phyloP scores from a whole-genome alignment of 2,113 vertebrate species.

The Ptyas mucosa region DNA sequence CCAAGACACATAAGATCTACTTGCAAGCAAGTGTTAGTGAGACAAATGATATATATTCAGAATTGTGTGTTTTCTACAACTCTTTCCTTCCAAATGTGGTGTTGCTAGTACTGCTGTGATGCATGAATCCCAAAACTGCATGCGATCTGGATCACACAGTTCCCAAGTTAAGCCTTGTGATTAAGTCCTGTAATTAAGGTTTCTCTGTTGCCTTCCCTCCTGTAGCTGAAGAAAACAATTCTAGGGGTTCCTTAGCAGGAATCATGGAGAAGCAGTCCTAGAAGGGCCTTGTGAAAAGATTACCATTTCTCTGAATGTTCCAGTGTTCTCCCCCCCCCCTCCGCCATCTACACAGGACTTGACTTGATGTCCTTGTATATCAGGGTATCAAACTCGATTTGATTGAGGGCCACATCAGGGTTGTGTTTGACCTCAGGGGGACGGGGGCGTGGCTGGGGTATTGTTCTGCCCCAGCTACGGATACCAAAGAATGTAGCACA shows the following conservation, averaged over 20 bases:
- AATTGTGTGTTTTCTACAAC: neutral
- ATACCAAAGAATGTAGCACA: no score
- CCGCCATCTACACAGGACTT: neutral
- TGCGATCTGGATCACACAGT: neutral
- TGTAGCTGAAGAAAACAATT: neutral
- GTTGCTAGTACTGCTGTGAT: neutral
- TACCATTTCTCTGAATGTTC: neutral
- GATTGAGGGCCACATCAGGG: no score
- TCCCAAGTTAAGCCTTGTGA: neutral
- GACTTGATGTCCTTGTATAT: neutral
- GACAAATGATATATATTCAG: neutral
- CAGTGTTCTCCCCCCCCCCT: fast-evolving
- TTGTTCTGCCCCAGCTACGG: no score
- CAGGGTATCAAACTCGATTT: no score
- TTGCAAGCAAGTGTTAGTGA: neutral
- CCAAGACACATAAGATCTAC: neutral
- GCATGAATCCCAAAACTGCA: neutral
- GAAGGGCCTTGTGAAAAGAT: neutral
- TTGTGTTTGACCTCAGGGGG: no score
- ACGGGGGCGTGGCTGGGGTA: no score
- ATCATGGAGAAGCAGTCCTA: neutral
- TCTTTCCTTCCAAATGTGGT: neutral
- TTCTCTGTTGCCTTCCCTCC: neutral
- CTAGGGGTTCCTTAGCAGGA: neutral
- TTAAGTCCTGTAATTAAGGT: neutral